Conservation (phyloP, 2,888 invertebrate genomes). For the Diloba caeruleocephala region DNA sequence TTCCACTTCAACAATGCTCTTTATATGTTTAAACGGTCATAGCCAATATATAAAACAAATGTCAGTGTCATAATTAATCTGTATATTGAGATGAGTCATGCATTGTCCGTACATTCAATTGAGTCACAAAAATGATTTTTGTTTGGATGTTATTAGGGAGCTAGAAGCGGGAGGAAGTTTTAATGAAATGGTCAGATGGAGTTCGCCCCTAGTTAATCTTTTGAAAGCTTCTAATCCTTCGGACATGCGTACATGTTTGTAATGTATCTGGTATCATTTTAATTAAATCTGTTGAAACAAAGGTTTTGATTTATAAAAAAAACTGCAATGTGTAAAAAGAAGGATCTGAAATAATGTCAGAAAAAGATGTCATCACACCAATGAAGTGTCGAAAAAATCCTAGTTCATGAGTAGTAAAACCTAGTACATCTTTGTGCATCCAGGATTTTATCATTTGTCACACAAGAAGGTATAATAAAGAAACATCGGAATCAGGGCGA, state of each 20-base stretch:
- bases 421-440: conserved; percentile 19
- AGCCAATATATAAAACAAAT: conserved; percentile 9
- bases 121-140: conserved; percentile 70
- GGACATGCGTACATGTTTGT: conserved; percentile 59
- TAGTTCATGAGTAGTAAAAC: too few species aligned
- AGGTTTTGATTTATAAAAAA: conserved; percentile 22
- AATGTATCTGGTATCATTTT: conserved; percentile 47
- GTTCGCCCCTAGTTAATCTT: conserved; percentile 77
- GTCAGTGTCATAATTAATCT: conserved; percentile 39
- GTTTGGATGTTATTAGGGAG: conserved; percentile 70
- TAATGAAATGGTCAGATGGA: conserved; percentile 75
- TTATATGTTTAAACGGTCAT: background rate
- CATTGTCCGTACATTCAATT: conserved; percentile 57
- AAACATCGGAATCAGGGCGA: conserved; percentile 31
- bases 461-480: conserved; percentile 23
- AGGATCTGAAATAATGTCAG: conserved; percentile 17
- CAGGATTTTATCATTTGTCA: conserved; percentile 29
- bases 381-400: conserved; percentile 4
- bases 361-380: too few species aligned
- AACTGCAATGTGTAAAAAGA: conserved; percentile 12
- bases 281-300: conserved; percentile 33
- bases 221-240: conserved; percentile 78
- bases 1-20: too few species aligned
- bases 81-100: conserved; percentile 38
- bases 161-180: conserved; percentile 64